Conservation (phyloP, 2,888 invertebrate genomes). For the Mesorhabditis spiculigera region DNA sequence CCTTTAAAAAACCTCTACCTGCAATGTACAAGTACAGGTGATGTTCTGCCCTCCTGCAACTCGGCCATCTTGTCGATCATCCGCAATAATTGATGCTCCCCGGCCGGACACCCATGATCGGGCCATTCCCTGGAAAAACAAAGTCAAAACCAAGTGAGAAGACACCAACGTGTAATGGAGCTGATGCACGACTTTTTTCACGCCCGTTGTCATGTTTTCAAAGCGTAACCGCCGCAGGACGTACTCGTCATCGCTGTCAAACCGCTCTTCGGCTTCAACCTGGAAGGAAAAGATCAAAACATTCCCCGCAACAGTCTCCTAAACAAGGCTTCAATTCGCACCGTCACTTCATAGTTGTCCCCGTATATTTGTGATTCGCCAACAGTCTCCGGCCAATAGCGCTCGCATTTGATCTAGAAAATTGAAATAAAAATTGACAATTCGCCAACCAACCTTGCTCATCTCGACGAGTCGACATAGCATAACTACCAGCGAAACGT, state of each 20-base stretch:
- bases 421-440: neutral
- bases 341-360: constrained; percentile 27
- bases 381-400: constrained; percentile 41
- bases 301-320: neutral
- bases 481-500: constrained; percentile 41
- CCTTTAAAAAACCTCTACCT: constrained; percentile 24
- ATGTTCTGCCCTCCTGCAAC: constrained; percentile 16
- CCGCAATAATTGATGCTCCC: constrained; percentile 41
- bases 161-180: constrained; percentile 37
- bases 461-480: constrained; percentile 47
- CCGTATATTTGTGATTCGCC: constrained; percentile 34
- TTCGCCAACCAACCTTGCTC: constrained; percentile 27
- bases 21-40: constrained; percentile 51
- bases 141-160: neutral
- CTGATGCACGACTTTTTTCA: constrained; percentile 31
- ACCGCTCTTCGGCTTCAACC: constrained; percentile 5
- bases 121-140: constrained; percentile 45
- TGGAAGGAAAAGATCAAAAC: constrained; percentile 1
- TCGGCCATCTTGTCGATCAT: constrained; percentile 47
- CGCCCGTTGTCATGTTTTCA: constrained; percentile 25
- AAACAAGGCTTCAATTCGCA: neutral
- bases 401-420: constrained; percentile 42
- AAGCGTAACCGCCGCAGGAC: constrained; percentile 33
- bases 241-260: constrained; percentile 38
- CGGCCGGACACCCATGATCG: constrained; percentile 50